Evolutionary conservation across 2,113 vertebrate species (phyloP).

Genomic region (Indicator indicator): DNA sequence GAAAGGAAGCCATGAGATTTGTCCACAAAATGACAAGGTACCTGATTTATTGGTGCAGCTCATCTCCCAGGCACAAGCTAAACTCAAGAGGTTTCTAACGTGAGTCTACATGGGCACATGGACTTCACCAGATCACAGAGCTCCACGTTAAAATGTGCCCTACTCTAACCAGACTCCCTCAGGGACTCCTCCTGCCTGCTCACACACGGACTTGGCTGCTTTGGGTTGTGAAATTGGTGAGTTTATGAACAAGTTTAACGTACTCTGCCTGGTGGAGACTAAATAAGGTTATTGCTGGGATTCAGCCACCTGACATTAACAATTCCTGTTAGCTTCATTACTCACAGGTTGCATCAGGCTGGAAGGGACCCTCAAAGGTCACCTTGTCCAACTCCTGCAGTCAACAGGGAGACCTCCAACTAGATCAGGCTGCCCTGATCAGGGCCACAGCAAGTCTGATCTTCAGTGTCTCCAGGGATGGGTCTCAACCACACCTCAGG

Average conservation of each 20-base stretch:
- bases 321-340: background rate
- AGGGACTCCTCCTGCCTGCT: background rate
- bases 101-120: too few species aligned
- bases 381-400: too few species aligned
- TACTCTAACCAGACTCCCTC: rapidly evolving
- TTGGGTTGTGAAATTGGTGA: background rate
- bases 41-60: background rate
- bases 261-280: background rate
- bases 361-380: too few species aligned
- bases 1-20: background rate
- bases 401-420: too few species aligned
- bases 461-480: too few species aligned
- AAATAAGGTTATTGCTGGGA: background rate
- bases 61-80: background rate
- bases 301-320: background rate
- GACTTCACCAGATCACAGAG: rapidly evolving
- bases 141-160: background rate
- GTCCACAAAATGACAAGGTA: background rate
- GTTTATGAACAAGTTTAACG: background rate
- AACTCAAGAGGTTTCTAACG: background rate
- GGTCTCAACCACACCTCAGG: too few species aligned
- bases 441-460: too few species aligned
- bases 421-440: too few species aligned
- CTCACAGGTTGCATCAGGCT: too few species aligned
- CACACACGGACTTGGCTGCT: background rate